Conservation (phyloP, 1,140 invertebrate species). For the Chrysopa pallens region DNA sequence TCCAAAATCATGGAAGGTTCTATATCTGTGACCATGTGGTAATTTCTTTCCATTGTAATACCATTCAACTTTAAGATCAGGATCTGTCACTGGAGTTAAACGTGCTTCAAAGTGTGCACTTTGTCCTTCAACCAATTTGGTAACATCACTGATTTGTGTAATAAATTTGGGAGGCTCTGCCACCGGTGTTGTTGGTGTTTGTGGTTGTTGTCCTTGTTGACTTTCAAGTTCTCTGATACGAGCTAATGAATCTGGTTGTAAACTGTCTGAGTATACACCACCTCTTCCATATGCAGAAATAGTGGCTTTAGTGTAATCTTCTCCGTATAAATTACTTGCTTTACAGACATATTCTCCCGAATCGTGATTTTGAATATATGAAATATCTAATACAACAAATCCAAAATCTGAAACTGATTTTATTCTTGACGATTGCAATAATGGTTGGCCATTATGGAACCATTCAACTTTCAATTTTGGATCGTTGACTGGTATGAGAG, state of each 20-base stretch:
- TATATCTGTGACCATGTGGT: conserved; percentile 80
- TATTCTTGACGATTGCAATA: conserved; percentile 76
- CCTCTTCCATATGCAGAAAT: conserved; percentile 69
- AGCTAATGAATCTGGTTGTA: conserved; percentile 86
- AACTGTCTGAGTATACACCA: conserved; percentile 80
- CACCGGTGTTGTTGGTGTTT: conserved; percentile 40
- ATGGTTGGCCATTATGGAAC: conserved; percentile 81
- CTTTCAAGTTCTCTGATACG: conserved; percentile 80
- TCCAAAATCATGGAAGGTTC: conserved; percentile 93
- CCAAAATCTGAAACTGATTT: conserved; percentile 93
- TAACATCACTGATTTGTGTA: conserved; percentile 67
- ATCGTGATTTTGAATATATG: conserved; percentile 85
- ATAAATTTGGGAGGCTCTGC: conserved; percentile 77
- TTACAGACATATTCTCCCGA: conserved; percentile 83
- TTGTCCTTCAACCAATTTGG: conserved; percentile 75
- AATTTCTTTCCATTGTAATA: conserved; percentile 86
- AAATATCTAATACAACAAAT: conserved; percentile 88
- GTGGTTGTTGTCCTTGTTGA: conserved; percentile 37
- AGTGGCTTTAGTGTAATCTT: conserved; percentile 69
- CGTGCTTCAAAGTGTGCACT: conserved; percentile 87
- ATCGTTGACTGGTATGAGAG: conserved; percentile 78
- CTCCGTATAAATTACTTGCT: conserved; percentile 77
- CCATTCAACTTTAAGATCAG: conserved; percentile 87
- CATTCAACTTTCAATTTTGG: conserved; percentile 89
- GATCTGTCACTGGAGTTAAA: conserved; percentile 79